Percentiles rank a stretch among this genome's conserved stretches.
Evolutionary conservation across 2,113 vertebrate species (phyloP).

Genomic region (Mixornis gularis): DNA sequence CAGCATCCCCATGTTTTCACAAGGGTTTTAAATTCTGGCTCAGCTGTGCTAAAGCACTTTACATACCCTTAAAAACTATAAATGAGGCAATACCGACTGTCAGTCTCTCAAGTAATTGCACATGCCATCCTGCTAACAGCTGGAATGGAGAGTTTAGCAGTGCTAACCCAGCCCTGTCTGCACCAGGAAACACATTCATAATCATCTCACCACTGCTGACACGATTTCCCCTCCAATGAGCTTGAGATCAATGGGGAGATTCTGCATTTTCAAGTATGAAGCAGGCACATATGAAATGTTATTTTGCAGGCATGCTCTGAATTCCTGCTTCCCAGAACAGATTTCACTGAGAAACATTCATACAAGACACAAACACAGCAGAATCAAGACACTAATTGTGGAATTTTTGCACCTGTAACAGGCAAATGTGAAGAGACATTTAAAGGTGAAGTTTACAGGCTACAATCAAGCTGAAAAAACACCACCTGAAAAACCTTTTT

Average conservation of each 20-base stretch:
- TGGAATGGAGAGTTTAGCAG: background rate
- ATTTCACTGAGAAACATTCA: background rate
- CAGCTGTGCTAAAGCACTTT: background rate
- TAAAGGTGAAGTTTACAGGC: background rate
- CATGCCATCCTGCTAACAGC: background rate
- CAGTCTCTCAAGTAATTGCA: background rate
- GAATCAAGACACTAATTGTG: background rate
- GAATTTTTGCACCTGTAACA: background rate
- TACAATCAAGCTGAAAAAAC: background rate
- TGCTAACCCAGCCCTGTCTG: background rate
- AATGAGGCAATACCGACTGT: background rate
- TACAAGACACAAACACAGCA: background rate
- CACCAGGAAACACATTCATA: background rate
- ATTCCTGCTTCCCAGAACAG: background rate
- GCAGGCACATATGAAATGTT: background rate
- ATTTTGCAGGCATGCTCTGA: background rate
- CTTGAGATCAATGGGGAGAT: background rate
- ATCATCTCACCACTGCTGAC: background rate
- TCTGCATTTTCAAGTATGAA: background rate
- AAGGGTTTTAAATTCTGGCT: background rate
- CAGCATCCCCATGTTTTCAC: background rate
- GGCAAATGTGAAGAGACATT: background rate
- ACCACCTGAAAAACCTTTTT: background rate
- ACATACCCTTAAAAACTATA: background rate
- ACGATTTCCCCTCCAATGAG: background rate